phyloP scores from a whole-genome alignment of 2,888 invertebrate genomes.

The Podotricha telesiphe region DNA sequence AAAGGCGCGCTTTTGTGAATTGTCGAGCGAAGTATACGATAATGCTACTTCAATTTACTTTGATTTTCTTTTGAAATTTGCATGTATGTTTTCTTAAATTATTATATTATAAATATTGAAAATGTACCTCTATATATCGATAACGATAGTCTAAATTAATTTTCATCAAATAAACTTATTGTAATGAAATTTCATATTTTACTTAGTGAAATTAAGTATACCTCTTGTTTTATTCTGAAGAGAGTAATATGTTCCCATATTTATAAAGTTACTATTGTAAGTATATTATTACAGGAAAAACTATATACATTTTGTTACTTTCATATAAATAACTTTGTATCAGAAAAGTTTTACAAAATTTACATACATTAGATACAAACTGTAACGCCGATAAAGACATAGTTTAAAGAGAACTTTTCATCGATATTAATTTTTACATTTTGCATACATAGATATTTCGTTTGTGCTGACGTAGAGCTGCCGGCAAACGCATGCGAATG shows the following conservation, averaged over 20 bases:
- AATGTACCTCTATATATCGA: not conserved
- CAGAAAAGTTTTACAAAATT: no score
- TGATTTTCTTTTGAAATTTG: not conserved
- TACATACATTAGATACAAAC: no score
- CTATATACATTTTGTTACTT: no score
- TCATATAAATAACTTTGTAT: no score
- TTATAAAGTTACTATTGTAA: no score
- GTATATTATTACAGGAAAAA: no score
- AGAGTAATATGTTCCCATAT: no score
- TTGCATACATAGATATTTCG: conserved; percentile 59
- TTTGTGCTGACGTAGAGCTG: conserved; percentile 55
- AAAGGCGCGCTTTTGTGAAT: conserved; percentile 6
- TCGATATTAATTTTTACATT: conserved; percentile 41
- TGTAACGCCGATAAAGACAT: not conserved
- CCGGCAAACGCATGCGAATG: conserved; percentile 43
- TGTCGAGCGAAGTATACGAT: conserved; percentile 8
- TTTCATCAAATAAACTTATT: no score
- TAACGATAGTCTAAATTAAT: no score
- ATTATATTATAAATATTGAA: not conserved
- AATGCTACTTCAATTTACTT: conserved; percentile 13
- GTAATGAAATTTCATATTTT: no score
- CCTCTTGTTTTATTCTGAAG: no score
- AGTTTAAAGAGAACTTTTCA: not conserved
- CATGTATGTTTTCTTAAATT: not conserved
- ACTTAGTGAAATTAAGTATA: no score